Evolutionary conservation across 2,113 vertebrate species (phyloP).

Genomic region (Mugil cephalus): DNA sequence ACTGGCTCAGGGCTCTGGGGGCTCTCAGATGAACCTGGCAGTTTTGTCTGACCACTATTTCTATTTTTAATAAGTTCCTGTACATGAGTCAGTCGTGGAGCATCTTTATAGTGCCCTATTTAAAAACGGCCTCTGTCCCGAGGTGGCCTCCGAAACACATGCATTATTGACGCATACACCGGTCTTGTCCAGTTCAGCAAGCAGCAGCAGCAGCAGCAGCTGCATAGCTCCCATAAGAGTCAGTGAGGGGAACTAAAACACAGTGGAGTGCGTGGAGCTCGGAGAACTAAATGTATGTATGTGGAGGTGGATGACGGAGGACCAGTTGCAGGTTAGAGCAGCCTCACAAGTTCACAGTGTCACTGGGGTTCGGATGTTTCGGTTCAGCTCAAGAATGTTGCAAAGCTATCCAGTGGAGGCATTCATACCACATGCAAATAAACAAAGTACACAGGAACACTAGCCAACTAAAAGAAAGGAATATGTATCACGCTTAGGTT

Average conservation of each 20-base stretch:
- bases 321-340: slow-evolving; percentile 22
- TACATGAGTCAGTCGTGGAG: slow-evolving; percentile 63
- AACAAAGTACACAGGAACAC: background rate
- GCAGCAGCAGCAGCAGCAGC: slow-evolving; percentile 51
- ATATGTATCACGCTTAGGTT: too few species aligned
- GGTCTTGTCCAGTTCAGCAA: slow-evolving; percentile 64
- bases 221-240: slow-evolving; percentile 45
- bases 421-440: too few species aligned
- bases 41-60: slow-evolving; percentile 75
- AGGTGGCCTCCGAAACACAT: slow-evolving; percentile 69
- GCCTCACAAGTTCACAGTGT: slow-evolving; percentile 19
- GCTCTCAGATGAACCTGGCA: slow-evolving; percentile 50
- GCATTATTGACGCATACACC: slow-evolving; percentile 72
- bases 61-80: slow-evolving; percentile 78
- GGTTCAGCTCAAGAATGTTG: background rate
- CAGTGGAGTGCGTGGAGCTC: slow-evolving; percentile 28
- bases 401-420: background rate
- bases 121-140: slow-evolving; percentile 70
- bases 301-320: slow-evolving; percentile 14
- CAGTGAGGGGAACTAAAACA: slow-evolving; percentile 21
- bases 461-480: background rate
- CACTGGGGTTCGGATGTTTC: slow-evolving; percentile 5
- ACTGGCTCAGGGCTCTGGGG: slow-evolving; percentile 53
- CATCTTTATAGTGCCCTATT: slow-evolving; percentile 66
- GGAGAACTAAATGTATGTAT: slow-evolving; percentile 25